These are phyloP conservation scores for Philereme vetulata DNA, from an alignment of 2,888 invertebrate genomes.

Conservation along the genomic window DNA sequence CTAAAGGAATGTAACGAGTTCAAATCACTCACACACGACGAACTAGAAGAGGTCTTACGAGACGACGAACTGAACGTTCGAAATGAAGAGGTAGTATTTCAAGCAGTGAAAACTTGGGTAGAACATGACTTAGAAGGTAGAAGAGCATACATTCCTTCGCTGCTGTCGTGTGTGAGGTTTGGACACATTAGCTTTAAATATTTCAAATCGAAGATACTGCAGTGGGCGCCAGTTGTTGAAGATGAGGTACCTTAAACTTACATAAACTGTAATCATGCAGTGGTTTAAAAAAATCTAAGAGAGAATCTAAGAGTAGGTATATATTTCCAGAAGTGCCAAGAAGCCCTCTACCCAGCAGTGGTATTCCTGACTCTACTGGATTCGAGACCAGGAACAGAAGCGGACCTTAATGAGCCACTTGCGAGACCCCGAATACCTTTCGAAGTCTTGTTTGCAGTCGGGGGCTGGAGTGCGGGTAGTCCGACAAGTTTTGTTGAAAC, in stretches of 20 bases:
- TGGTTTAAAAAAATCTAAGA: too few species aligned
- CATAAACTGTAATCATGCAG: neutral
- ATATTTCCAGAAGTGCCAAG: conserved; percentile 77
- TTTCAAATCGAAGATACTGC: conserved; percentile 82
- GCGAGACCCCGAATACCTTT: conserved; percentile 89
- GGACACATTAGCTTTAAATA: conserved; percentile 85
- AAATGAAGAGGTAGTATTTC: conserved; percentile 89
- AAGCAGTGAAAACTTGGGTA: conserved; percentile 89
- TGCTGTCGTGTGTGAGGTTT: conserved; percentile 86
- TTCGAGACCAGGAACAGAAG: conserved; percentile 74
- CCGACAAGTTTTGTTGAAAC: conserved; percentile 91
- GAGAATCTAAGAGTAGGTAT: too few species aligned
- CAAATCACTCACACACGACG: conserved; percentile 83
- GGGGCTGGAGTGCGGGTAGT: conserved; percentile 94
- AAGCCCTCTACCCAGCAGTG: conserved; percentile 79
- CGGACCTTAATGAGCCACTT: conserved; percentile 83
- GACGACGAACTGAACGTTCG: conserved; percentile 89
- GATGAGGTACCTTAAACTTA: conserved; percentile 69
- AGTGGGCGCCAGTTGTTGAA: conserved; percentile 80
- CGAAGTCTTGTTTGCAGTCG: conserved; percentile 91
- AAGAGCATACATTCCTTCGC: conserved; percentile 80
- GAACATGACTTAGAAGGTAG: conserved; percentile 83
- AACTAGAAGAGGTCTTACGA: conserved; percentile 85
- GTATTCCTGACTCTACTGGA: conserved; percentile 80
- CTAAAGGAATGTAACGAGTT: conserved; percentile 86